phyloP scores from a whole-genome alignment of 2,888 invertebrate genomes.

The Dysmachus trigonus region DNA sequence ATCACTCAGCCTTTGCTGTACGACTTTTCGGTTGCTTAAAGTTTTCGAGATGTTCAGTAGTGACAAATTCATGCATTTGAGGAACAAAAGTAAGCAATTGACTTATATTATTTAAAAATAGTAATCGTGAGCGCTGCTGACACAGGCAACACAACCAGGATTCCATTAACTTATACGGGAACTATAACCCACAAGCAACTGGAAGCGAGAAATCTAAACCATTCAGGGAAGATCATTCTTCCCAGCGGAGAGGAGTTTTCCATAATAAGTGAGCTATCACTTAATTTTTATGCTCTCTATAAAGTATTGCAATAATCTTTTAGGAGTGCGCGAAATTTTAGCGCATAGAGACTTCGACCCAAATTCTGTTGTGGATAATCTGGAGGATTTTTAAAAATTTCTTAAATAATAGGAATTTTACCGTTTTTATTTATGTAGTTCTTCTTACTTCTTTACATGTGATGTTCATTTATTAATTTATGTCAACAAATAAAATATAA shows the following conservation, averaged over 20 bases:
- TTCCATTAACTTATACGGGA: conserved; percentile 45
- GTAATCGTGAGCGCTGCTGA: conserved; percentile 28
- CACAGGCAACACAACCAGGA: conserved; percentile 4
- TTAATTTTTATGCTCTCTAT: background rate
- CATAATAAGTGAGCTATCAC: background rate
- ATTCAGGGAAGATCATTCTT: conserved; percentile 41
- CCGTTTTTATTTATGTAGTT: conserved; percentile 2
- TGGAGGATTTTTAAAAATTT: background rate
- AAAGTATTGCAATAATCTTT: background rate
- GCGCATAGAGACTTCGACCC: conserved; percentile 2
- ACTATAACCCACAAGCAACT: conserved; percentile 44
- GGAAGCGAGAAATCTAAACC: conserved; percentile 43
- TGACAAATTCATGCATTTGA: conserved; percentile 40
- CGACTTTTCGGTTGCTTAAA: conserved; percentile 45
- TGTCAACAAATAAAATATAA: background rate
- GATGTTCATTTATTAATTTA: conserved; percentile 5
- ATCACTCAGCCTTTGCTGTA: conserved; percentile 40
- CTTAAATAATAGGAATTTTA: background rate
- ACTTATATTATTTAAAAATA: conserved; percentile 11
- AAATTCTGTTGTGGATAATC: conserved; percentile 21
- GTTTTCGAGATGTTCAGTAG: conserved; percentile 48
- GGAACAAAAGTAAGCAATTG: conserved; percentile 37
- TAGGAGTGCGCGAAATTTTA: conserved; percentile 26
- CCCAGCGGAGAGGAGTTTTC: conserved; percentile 36
- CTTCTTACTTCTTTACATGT: background rate